These are phyloP conservation scores for Sepiola atlantica DNA, from an alignment of 2,888 invertebrate species.

Conservation along the genomic window DNA sequence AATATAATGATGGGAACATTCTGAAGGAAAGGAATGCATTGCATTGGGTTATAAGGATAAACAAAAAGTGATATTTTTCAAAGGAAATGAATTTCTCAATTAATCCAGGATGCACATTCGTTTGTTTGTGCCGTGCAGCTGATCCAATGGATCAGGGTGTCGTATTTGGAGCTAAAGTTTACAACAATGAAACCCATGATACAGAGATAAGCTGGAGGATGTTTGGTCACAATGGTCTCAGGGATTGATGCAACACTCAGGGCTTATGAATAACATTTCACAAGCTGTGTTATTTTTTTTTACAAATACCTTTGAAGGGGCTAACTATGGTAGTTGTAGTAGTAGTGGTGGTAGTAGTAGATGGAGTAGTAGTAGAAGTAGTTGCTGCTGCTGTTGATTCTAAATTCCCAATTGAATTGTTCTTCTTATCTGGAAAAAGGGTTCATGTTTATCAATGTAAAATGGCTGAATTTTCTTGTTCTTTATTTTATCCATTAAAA, in stretches of 20 bases:
- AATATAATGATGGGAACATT: too few species aligned
- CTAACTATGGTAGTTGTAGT: not conserved
- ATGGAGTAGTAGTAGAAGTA: not conserved
- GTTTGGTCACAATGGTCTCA: not conserved
- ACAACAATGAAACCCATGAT: not conserved
- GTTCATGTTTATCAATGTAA: not conserved
- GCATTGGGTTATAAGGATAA: too few species aligned
- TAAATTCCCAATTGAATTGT: not conserved
- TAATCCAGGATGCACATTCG: not conserved
- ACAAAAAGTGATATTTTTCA: too few species aligned
- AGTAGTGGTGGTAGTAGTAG: not conserved
- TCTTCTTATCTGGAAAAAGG: not conserved
- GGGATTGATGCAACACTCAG: not conserved
- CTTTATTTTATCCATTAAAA: not conserved
- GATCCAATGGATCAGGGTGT: not conserved
- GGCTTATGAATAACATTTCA: not conserved
- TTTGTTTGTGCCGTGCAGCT: not conserved
- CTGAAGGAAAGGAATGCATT: too few species aligned
- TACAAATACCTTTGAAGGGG: constrained; percentile 41
- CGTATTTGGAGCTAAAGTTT: not conserved
- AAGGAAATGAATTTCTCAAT: not conserved
- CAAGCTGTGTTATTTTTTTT: not conserved
- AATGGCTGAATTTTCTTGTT: not conserved
- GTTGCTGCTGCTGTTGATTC: not conserved
- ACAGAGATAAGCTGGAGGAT: not conserved